Evolutionary conservation across 1,140 invertebrate species (phyloP).

Genomic region (Dinoponera quadriceps): DNA sequence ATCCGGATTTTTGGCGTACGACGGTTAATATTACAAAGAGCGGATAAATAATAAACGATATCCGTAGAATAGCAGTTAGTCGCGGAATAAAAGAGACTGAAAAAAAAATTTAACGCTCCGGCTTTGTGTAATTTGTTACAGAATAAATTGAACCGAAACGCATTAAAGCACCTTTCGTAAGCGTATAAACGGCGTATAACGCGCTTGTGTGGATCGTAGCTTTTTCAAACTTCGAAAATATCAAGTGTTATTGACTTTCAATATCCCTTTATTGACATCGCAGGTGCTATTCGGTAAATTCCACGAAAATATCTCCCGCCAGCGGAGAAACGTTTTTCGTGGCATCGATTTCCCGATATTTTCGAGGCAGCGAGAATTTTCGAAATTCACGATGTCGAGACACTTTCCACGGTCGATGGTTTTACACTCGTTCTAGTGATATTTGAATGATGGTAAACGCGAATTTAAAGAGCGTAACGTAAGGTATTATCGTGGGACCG

Average conservation of each 20-base stretch:
- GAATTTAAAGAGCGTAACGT: slow-evolving; percentile 28
- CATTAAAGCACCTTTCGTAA: too few species aligned
- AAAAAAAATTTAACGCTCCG: too few species aligned
- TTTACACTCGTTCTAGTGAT: slow-evolving; percentile 1
- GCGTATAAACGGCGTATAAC: too few species aligned
- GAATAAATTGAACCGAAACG: too few species aligned
- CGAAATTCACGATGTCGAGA: neutral
- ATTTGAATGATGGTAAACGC: slow-evolving; percentile 19
- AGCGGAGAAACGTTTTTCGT: neutral
- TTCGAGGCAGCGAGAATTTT: neutral
- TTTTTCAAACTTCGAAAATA: slow-evolving; percentile 31
- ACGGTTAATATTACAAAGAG: neutral
- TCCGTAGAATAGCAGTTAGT: neutral
- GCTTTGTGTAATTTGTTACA: too few species aligned
- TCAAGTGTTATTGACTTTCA: neutral
- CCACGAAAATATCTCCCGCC: neutral
- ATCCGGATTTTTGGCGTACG: neutral
- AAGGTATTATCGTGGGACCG: slow-evolving; percentile 24
- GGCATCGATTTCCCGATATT: slow-evolving; percentile 11
- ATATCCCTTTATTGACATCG: neutral
- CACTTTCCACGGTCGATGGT: neutral
- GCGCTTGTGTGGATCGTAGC: neutral
- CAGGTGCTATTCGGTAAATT: neutral
- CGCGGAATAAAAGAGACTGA: too few species aligned
- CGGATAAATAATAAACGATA: neutral